A percentile compares a stretch with the other conserved stretches of the same genome.
Evolutionary conservation across 2,888 invertebrate genomes (phyloP).

Genomic region (Boloria selene): DNA sequence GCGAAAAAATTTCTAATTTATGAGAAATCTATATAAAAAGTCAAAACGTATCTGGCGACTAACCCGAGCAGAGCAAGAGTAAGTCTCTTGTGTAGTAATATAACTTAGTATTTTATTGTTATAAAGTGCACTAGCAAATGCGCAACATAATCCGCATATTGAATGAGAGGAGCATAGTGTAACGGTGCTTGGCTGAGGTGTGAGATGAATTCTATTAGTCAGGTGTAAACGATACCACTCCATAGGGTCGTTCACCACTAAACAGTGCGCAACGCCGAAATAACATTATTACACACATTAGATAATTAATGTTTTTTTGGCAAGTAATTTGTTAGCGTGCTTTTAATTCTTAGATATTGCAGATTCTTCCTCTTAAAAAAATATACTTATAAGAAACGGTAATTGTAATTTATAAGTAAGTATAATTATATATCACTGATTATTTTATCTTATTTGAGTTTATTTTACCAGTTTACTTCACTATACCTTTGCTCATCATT

Average conservation of each 20-base stretch:
- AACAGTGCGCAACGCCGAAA: conserved; percentile 29
- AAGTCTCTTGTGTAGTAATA: too few relatives aligned
- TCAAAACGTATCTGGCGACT: too few relatives aligned
- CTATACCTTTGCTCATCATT: too few relatives aligned
- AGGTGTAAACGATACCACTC: conserved; percentile 48
- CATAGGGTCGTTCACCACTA: conserved; percentile 52
- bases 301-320: conserved; percentile 17
- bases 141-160: conserved; percentile 60
- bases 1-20: too few relatives aligned
- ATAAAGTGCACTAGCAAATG: conserved; percentile 44
- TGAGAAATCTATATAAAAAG: too few relatives aligned
- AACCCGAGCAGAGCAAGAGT: too few relatives aligned
- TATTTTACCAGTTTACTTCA: too few relatives aligned
- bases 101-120: conserved; percentile 36
- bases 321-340: conserved; percentile 27
- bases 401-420: too few relatives aligned
- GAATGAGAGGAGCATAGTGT: conserved; percentile 66
- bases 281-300: neutral
- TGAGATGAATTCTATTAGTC: conserved; percentile 73
- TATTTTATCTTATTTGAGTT: too few relatives aligned
- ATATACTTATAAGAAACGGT: too few relatives aligned
- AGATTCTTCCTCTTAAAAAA: too few relatives aligned
- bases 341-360: neutral
- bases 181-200: conserved; percentile 63
- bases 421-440: too few relatives aligned